Percentiles rank a stretch among this genome's conserved stretches.
Evolutionary conservation across 2,797 vertebrate species (phyloP).

Genomic region (Zalophus californianus): DNA sequence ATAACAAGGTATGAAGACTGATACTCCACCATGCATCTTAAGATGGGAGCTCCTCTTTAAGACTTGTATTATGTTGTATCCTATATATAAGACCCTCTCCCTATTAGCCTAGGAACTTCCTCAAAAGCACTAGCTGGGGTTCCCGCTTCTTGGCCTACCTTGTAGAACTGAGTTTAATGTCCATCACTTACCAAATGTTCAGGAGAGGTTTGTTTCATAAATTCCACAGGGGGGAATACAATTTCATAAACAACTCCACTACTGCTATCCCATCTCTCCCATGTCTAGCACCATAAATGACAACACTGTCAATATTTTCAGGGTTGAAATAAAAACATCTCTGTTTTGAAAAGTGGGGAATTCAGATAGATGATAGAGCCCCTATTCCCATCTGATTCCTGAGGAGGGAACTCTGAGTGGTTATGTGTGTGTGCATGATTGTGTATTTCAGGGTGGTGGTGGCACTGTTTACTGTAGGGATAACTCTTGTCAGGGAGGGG

Average conservation of each 20-base stretch:
- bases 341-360: neutral
- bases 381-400: neutral
- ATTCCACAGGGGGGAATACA: conserved; percentile 28
- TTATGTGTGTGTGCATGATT: neutral
- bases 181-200: conserved; percentile 30
- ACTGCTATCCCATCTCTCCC: neutral
- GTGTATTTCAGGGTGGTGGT: neutral
- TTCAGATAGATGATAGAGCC: conserved; percentile 19
- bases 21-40: neutral
- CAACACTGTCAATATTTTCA: conserved; percentile 55
- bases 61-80: neutral
- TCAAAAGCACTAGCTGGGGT: neutral
- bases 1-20: conserved; percentile 39
- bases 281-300: neutral
- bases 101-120: conserved; percentile 11
- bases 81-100: neutral
- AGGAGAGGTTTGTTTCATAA: neutral
- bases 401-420: neutral
- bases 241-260: conserved; percentile 45
- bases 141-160: neutral
- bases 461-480: neutral
- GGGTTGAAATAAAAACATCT: conserved; percentile 34
- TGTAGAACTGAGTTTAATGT: neutral
- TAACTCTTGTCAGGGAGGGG: neutral
- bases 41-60: conserved; percentile 18